phyloP scores from a whole-genome alignment of 35 echinoderm and acorn worm genomes.

The Apostichopus californicus region DNA sequence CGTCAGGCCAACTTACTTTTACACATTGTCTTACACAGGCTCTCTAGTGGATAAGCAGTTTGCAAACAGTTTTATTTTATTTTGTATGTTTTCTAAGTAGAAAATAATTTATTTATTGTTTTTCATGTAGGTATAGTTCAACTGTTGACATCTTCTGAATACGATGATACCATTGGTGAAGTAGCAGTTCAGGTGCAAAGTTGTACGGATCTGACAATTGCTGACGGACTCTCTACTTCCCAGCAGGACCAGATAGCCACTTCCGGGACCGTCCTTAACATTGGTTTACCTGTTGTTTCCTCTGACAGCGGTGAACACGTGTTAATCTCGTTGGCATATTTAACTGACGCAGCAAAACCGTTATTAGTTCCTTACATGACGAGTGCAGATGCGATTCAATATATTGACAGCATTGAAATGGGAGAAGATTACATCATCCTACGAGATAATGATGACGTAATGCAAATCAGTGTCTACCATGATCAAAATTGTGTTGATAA shows the following conservation, averaged over 20 bases:
- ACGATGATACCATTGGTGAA: too few species aligned
- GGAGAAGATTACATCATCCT: neutral
- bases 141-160: too few species aligned
- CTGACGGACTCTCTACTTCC: neutral
- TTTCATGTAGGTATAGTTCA: too few species aligned
- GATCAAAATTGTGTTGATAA: neutral
- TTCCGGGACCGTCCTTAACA: neutral
- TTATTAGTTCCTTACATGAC: neutral
- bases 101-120: too few species aligned
- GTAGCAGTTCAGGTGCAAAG: too few species aligned
- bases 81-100: too few species aligned
- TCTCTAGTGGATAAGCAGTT: too few species aligned
- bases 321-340: neutral
- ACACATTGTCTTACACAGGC: too few species aligned
- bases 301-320: neutral
- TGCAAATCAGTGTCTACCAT: neutral
- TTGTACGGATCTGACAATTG: neutral
- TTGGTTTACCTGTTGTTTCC: neutral
- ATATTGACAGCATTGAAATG: constrained; percentile 6
- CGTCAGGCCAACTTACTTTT: too few species aligned
- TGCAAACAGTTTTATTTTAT: too few species aligned
- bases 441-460: neutral
- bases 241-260: neutral
- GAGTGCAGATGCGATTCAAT: neutral
- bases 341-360: neutral